phyloP scores from a whole-genome alignment of 2,113 vertebrate genomes.

The Panthera tigris region DNA sequence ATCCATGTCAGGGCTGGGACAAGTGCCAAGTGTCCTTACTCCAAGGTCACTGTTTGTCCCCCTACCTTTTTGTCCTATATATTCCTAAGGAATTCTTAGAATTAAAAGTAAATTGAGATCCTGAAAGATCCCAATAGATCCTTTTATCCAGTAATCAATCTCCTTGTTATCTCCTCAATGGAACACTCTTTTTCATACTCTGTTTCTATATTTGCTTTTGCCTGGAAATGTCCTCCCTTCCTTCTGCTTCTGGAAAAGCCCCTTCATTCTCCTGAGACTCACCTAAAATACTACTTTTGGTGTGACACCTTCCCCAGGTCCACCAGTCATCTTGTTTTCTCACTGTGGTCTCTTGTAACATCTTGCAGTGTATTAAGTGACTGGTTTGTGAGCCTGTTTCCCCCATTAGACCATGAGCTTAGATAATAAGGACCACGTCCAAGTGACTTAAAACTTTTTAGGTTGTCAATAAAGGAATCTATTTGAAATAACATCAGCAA shows the following conservation, averaged over 20 bases:
- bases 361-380: neutral
- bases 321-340: neutral
- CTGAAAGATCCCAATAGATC: neutral
- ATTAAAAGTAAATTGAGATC: neutral
- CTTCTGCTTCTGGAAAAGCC: neutral
- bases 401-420: neutral
- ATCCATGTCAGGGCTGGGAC: neutral
- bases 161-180: neutral
- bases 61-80: neutral
- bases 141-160: neutral
- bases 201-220: neutral
- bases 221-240: neutral
- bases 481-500: neutral
- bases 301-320: neutral
- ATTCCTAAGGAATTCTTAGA: neutral
- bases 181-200: neutral
- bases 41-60: neutral
- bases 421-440: neutral
- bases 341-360: neutral
- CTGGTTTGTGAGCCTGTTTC: neutral
- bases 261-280: neutral
- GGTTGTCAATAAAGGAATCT: neutral
- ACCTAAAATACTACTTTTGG: neutral
- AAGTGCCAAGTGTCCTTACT: neutral
- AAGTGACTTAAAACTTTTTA: neutral